These are phyloP conservation scores for Micromussa lordhowensis DNA, from an alignment of 92 coral and sea anemone species.

Conservation along the genomic window DNA sequence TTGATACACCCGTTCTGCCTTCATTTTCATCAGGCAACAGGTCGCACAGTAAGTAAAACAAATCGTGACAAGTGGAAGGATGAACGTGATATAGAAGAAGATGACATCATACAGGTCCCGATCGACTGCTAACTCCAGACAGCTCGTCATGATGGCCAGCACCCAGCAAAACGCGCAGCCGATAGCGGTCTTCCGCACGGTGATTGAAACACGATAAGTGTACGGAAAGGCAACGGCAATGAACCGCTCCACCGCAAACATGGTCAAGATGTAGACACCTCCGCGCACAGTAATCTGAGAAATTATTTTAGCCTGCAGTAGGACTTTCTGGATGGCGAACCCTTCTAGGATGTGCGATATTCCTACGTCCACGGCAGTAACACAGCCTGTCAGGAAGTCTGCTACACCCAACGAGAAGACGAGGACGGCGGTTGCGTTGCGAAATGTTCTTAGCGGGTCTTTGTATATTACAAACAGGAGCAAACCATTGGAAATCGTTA, in stretches of 20 bases:
- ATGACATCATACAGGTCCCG: slow-evolving; percentile 36
- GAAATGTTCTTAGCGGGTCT: slow-evolving; percentile 64
- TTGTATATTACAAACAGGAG: slow-evolving; percentile 53
- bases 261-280: slow-evolving; percentile 54
- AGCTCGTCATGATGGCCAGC: slow-evolving; percentile 23
- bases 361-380: slow-evolving; percentile 67
- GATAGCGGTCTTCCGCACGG: slow-evolving; percentile 17
- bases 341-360: slow-evolving; percentile 51
- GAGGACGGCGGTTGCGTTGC: slow-evolving; percentile 63
- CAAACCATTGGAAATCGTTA: slow-evolving; percentile 48
- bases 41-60: slow-evolving; percentile 15
- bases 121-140: slow-evolving; percentile 27
- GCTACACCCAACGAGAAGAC: slow-evolving; percentile 59
- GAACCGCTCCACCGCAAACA: slow-evolving; percentile 68
- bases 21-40: slow-evolving; percentile 1
- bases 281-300: slow-evolving; percentile 66
- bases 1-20: slow-evolving; percentile 8
- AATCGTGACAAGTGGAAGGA: slow-evolving; percentile 25
- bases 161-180: slow-evolving; percentile 31
- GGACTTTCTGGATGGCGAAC: slow-evolving; percentile 6
- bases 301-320: slow-evolving; percentile 59
- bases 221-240: slow-evolving; percentile 65
- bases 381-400: slow-evolving; percentile 70
- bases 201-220: slow-evolving; percentile 53
- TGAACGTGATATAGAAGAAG: slow-evolving; percentile 27